Evolutionary conservation across 1,140 invertebrate genomes (phyloP), one percentile per base, ranked within the genome.

Genomic region (Papilio polyxenes): DNA sequence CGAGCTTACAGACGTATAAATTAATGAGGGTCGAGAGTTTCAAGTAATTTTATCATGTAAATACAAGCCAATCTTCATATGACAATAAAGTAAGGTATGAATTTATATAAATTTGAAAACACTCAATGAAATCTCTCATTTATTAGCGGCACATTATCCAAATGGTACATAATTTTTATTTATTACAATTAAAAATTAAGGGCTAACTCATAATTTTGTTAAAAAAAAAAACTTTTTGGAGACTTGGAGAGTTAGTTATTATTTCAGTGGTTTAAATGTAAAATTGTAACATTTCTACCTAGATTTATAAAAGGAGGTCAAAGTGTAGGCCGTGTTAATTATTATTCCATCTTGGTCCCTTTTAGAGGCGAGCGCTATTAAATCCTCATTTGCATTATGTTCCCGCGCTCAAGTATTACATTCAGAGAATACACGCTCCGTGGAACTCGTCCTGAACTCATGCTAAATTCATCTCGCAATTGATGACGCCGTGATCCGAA

Each of bases 321-420:
- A 15, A 77, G 48, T 53, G 20, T 77, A 20, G 11, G n/a, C 48
- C 75, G 75, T 77, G 75, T 77, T 77, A 77, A 76, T 76, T 76
- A 76, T 76, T 76, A 76, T 76, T 76, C 48, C 75, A 76, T 76
- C 75, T 77, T 77, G n/a, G 75, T 77, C 75, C 48, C 75, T 75
- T 49, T 75, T 44, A 75, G 44, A 48, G 74, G 15, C 44, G n/a
- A 20, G 44, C 48, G 75, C 75, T 77, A 77, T 77, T 77, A 77
- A 77, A 77, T 77, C 48, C 75, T 77, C 75, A 77, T 77, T 77
- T 77, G 49, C 75, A 77, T 77, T 77, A 77, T 77, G 49, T 77
- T 77, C 49, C 20, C 48, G 49, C 75, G 53, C 23, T 53, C 44
- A 37, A 77, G 75, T 77, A 20, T 49, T 75, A 49, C 44, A 77